A percentile compares a stretch with the other conserved stretches of the same genome.
Evolutionary conservation across 2,888 invertebrate species (phyloP).

Genomic region (Orchesellides sinensis): DNA sequence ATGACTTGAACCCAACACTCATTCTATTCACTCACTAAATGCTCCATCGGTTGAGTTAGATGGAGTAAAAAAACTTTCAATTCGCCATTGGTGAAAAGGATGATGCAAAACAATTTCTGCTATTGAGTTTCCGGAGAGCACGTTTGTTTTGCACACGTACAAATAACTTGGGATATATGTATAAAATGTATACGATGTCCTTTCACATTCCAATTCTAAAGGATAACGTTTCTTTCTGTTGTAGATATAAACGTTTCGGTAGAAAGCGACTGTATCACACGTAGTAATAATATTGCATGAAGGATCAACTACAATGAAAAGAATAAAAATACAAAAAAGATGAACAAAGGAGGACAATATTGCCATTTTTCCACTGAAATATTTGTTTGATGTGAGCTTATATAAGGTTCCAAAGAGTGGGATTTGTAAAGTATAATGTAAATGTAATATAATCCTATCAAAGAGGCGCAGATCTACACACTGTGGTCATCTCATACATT

Average conservation of each 20-base stretch:
- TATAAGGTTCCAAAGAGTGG: neutral
- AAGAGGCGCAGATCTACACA: too few relatives aligned
- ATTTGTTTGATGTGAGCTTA: neutral
- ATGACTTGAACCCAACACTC: slow-evolving; percentile 21
- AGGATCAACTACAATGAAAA: neutral
- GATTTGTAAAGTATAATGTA: too few relatives aligned
- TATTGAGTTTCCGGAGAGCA: neutral
- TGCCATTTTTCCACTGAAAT: neutral
- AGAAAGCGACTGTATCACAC: neutral
- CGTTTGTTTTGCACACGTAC: neutral
- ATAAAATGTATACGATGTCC: neutral
- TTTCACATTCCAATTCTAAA: neutral
- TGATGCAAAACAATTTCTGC: neutral
- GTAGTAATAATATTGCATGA: neutral
- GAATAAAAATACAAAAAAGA: neutral
- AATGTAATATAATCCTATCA: too few relatives aligned
- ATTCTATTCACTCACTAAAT: slow-evolving; percentile 17
- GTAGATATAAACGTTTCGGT: neutral
- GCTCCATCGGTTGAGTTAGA: neutral
- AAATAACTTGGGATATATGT: slow-evolving; percentile 5
- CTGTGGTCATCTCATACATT: too few relatives aligned
- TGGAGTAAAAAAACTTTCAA: slow-evolving; percentile 15
- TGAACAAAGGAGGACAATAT: neutral
- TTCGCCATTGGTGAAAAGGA: neutral
- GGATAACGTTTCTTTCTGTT: neutral